Conservation (phyloP, 2,888 invertebrate genomes). For the Rutpela maculata region DNA sequence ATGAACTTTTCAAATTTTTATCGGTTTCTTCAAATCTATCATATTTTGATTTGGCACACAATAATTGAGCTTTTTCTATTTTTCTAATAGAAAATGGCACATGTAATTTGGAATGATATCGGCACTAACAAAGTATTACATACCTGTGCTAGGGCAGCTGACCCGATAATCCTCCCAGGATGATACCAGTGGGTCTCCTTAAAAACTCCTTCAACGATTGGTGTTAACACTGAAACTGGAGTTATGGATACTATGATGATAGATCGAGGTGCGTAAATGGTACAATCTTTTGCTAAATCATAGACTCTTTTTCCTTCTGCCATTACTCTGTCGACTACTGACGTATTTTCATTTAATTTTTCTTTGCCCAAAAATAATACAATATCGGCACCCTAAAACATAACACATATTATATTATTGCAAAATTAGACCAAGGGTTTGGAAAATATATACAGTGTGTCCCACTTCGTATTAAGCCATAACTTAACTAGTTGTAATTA, state of each 20-base stretch:
- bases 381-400: conserved; percentile 68
- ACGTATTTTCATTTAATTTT: conserved; percentile 49
- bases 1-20: too few species aligned
- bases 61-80: too few species aligned
- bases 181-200: conserved; percentile 70
- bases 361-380: conserved; percentile 63
- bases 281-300: conserved; percentile 73
- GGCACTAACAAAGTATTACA: background rate
- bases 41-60: too few species aligned
- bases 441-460: too few species aligned
- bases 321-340: conserved; percentile 62
- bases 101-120: too few species aligned
- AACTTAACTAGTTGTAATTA: too few species aligned
- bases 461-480: too few species aligned
- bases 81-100: too few species aligned
- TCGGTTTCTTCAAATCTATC: too few species aligned
- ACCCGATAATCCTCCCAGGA: conserved; percentile 70
- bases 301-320: conserved; percentile 66
- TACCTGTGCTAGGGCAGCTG: conserved; percentile 67
- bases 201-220: conserved; percentile 75
- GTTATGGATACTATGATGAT: conserved; percentile 75
- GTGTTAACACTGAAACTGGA: conserved; percentile 77
- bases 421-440: background rate
- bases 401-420: background rate
- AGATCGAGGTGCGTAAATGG: conserved; percentile 76